phyloP scores from a whole-genome alignment of 2,888 invertebrate species.

The Dicranocentrus wangi region DNA sequence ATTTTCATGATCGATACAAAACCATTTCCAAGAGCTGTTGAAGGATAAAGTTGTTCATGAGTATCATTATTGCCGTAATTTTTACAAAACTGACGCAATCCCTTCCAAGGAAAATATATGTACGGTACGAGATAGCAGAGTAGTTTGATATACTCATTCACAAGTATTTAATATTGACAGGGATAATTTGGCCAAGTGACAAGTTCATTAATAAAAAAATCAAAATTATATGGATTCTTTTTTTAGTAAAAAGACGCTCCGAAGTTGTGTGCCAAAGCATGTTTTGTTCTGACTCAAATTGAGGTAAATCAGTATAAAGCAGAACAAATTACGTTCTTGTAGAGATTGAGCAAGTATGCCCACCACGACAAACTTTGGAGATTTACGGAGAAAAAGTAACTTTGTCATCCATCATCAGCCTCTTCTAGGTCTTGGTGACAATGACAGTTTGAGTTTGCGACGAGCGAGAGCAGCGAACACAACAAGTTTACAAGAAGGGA shows the following conservation, averaged over 20 bases:
- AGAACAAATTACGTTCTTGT: conserved; percentile 7
- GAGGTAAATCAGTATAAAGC: conserved; percentile 1
- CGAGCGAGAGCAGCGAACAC: too few relatives aligned
- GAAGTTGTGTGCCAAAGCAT: too few relatives aligned
- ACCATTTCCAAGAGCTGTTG: too few relatives aligned
- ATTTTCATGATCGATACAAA: too few relatives aligned
- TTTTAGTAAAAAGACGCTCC: neutral
- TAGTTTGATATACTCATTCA: neutral
- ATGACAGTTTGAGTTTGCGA: conserved; percentile 38
- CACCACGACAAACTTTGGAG: neutral
- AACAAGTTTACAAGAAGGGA: conserved; percentile 16
- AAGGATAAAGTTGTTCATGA: neutral
- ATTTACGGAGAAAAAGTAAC: conserved; percentile 19
- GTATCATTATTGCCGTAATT: neutral
- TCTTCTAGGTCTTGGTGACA: conserved; percentile 28
- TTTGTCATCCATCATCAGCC: conserved; percentile 52
- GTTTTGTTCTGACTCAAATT: neutral
- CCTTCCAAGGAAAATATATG: too few relatives aligned
- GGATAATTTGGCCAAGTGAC: conserved; percentile 41
- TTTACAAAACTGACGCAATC: neutral
- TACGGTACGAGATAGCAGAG: too few relatives aligned
- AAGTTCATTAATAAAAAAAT: conserved; percentile 47
- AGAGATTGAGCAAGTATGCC: neutral
- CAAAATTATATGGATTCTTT: neutral
- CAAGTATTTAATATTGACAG: conserved; percentile 43